A percentile compares a stretch with the other conserved stretches of the same genome.
phyloP scores from a whole-genome alignment of 2,888 invertebrate species.

The Cabera pusaria region DNA sequence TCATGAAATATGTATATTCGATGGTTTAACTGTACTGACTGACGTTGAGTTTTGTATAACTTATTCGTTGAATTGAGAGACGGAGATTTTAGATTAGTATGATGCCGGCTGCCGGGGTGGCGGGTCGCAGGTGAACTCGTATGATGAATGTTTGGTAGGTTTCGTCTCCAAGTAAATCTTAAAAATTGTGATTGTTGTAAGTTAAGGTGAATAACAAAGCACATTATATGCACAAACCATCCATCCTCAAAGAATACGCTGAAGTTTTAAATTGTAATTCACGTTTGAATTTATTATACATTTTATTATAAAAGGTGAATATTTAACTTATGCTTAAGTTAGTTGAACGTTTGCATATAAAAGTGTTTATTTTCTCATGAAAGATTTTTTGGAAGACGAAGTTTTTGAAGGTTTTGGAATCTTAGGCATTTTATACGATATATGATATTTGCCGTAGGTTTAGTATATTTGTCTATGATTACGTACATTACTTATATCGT shows the following conservation, averaged over 20 bases:
- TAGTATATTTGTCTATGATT: conserved; percentile 26
- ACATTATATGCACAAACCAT: conserved; percentile 81
- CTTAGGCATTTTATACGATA: conserved; percentile 70
- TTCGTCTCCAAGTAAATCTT: conserved; percentile 38
- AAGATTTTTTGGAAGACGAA: conserved; percentile 63
- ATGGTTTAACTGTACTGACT: conserved; percentile 76
- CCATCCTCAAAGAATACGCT: conserved; percentile 77
- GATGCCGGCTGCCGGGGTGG: conserved; percentile 24
- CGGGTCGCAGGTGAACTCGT: conserved; percentile 7
- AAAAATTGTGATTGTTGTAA: conserved; percentile 76
- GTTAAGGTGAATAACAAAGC: conserved; percentile 73
- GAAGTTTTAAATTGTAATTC: conserved; percentile 77
- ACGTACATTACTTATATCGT: conserved; percentile 52
- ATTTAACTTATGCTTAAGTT: conserved; percentile 81
- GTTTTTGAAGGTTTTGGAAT: conserved; percentile 60
- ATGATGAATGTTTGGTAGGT: conserved; percentile 23
- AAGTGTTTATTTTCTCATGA: conserved; percentile 77
- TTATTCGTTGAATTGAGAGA: conserved; percentile 48
- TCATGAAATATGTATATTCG: conserved; percentile 70
- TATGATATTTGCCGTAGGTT: conserved; percentile 51
- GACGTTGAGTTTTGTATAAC: conserved; percentile 67
- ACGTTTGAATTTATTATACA: conserved; percentile 83
- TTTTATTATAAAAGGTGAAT: conserved; percentile 77
- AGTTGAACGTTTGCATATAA: conserved; percentile 79
- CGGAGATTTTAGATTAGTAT: conserved; percentile 24